A percentile compares a stretch with the other conserved stretches of the same genome.
phyloP scores from a whole-genome alignment of 2,888 invertebrate species.

The Eupithecia centaureata region DNA sequence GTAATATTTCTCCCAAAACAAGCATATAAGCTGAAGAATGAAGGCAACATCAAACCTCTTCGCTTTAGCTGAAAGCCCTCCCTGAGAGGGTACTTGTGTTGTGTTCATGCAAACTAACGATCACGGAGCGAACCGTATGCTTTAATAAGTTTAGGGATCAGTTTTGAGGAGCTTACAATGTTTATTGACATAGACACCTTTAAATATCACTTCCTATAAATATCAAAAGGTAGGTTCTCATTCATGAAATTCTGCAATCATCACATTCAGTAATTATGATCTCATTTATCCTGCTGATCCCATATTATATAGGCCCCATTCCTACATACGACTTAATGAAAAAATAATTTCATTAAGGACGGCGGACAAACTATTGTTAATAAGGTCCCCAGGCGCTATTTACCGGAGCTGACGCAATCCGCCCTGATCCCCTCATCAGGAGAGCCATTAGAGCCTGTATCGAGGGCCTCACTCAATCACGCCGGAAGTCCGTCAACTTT shows the following conservation, averaged over 20 bases:
- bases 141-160: conserved; percentile 26
- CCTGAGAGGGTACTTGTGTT: conserved; percentile 39
- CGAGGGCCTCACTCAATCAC: conserved; percentile 74
- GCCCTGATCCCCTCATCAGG: conserved; percentile 58
- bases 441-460: conserved; percentile 73
- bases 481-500: conserved; percentile 75
- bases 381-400: conserved; percentile 67
- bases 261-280: background rate
- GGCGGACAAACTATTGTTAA: conserved; percentile 55
- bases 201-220: background rate
- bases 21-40: conserved; percentile 25
- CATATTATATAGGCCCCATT: background rate
- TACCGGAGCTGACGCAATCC: conserved; percentile 60
- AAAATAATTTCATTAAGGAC: conserved; percentile 42
- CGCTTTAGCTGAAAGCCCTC: conserved; percentile 38
- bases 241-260: background rate
- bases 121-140: conserved; percentile 20
- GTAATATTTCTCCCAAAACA: conserved; percentile 23
- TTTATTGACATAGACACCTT: too few species aligned
- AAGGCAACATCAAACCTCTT: conserved; percentile 35
- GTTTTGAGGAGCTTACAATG: conserved; percentile 15
- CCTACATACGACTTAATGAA: conserved; percentile 30
- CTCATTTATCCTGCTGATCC: background rate
- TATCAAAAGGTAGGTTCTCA: background rate
- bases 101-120: conserved; percentile 45